Evolutionary conservation across 2,888 invertebrate species (phyloP).

Genomic region (Apomyelois bistriatella): DNA sequence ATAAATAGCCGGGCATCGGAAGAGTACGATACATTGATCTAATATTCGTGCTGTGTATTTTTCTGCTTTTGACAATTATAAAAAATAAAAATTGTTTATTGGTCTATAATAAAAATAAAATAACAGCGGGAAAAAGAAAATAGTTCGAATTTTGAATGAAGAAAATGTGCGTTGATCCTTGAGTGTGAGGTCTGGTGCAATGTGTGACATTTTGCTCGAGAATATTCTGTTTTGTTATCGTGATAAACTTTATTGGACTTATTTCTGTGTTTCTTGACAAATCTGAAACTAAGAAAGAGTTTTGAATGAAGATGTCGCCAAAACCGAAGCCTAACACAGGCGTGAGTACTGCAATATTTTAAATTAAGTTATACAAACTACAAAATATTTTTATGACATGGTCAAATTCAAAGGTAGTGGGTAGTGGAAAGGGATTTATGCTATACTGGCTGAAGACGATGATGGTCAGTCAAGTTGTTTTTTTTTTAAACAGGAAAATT

Average conservation of each 20-base stretch:
- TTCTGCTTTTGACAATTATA: constrained; percentile 13
- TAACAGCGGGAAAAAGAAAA: neutral
- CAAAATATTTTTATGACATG: too few species aligned
- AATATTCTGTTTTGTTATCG: constrained; percentile 43
- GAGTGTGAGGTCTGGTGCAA: constrained; percentile 37
- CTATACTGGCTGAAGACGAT: too few species aligned
- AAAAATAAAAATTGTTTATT: neutral
- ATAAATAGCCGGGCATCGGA: constrained; percentile 52
- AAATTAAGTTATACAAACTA: neutral
- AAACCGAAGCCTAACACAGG: constrained; percentile 48
- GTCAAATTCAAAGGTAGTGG: too few species aligned
- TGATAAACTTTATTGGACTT: constrained; percentile 46
- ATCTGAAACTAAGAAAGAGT: too few species aligned
- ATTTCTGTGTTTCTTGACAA: constrained; percentile 59
- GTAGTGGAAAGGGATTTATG: too few species aligned
- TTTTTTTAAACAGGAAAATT: too few species aligned
- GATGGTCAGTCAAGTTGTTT: too few species aligned
- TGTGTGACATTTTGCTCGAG: constrained; percentile 46
- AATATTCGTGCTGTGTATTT: constrained; percentile 23
- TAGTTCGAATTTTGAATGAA: constrained; percentile 12
- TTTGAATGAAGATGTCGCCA: constrained; percentile 51
- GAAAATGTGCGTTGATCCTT: constrained; percentile 29
- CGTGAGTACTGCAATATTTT: constrained; percentile 24
- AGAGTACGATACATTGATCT: constrained; percentile 39
- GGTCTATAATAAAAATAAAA: too few species aligned